Percentiles rank a stretch among this genome's conserved stretches.
phyloP scores from a whole-genome alignment of 2,113 vertebrate species.

The Chamaetylas fuelleborni region DNA sequence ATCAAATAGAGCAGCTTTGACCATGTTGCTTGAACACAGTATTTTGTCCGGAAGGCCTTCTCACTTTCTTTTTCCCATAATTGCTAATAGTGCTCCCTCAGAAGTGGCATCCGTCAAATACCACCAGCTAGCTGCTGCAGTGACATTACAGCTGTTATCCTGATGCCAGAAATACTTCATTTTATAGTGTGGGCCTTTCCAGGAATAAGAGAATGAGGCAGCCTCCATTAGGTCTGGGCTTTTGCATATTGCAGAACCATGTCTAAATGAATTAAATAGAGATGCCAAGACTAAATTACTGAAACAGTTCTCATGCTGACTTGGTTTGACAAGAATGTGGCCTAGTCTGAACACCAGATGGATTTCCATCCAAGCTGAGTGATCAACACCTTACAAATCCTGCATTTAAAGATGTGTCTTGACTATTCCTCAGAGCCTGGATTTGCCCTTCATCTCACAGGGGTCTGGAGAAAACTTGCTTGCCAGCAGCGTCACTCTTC shows the following conservation, averaged over 20 bases:
- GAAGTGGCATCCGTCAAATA: background rate
- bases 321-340: constrained; percentile 50
- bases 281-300: constrained; percentile 61
- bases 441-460: background rate
- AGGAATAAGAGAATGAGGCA: constrained; percentile 44
- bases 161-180: constrained; percentile 47
- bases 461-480: background rate
- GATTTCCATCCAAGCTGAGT: background rate
- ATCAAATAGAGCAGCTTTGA: background rate
- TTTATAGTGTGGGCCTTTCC: constrained; percentile 48
- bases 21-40: background rate
- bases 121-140: background rate
- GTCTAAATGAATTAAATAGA: constrained; percentile 59
- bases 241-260: constrained; percentile 46
- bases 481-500: background rate
- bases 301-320: constrained; percentile 59
- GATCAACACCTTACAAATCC: background rate
- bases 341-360: background rate
- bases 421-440: background rate
- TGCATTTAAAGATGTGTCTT: background rate
- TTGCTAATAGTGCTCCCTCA: background rate
- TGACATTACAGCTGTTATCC: background rate
- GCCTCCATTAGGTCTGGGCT: constrained; percentile 31
- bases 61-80: background rate
- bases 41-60: background rate